Percentiles rank a stretch among this genome's conserved stretches.
These are phyloP conservation scores for Brachypteracias leptosomus DNA, from an alignment of 2,113 vertebrate species.

Conservation along the genomic window DNA sequence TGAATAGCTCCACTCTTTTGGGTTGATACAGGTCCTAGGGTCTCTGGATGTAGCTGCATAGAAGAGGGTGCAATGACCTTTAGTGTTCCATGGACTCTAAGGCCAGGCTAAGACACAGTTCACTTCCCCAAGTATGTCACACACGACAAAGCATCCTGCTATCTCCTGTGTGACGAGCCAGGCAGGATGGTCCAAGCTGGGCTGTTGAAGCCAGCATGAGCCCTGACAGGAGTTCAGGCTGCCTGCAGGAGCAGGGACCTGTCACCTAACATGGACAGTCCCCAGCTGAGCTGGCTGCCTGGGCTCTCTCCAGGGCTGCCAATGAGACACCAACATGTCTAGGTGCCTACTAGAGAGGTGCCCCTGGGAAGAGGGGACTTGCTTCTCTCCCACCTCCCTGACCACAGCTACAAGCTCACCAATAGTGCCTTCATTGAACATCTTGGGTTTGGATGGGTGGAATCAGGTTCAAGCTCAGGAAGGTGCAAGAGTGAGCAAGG, in stretches of 20 bases:
- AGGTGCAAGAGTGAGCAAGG: neutral
- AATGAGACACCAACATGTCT: neutral
- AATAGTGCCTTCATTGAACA: neutral
- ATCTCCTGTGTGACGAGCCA: neutral
- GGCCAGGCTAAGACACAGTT: neutral
- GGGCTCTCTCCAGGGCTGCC: neutral
- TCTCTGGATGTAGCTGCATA: neutral
- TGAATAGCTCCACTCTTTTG: neutral
- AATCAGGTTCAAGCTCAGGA: neutral
- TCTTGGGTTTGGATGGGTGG: neutral
- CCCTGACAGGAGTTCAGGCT: neutral
- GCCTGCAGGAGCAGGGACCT: neutral
- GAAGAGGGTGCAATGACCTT: neutral
- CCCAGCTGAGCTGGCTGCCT: neutral
- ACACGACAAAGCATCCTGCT: neutral
- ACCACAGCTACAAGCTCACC: neutral
- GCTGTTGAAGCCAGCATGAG: neutral
- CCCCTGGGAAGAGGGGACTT: neutral
- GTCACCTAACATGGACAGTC: neutral
- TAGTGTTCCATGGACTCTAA: neutral
- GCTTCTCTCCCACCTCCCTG: neutral
- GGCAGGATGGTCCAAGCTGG: neutral
- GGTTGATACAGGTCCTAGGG: neutral
- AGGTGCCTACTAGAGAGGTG: neutral
- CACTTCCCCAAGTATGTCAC: fast-evolving